These are phyloP conservation scores for Stenurella melanura DNA, from an alignment of 2,888 invertebrate genomes.

Conservation along the genomic window DNA sequence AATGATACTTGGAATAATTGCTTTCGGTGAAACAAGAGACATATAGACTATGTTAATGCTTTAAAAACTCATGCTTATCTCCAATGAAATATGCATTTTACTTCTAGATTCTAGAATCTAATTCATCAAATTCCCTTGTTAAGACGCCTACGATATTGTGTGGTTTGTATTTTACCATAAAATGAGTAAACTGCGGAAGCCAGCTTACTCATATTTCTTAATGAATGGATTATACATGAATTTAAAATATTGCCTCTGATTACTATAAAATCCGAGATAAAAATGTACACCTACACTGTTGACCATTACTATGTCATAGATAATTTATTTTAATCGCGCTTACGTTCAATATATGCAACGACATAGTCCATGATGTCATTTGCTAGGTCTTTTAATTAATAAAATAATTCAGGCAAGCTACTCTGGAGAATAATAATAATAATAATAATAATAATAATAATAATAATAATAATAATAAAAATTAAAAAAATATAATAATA, in stretches of 20 bases:
- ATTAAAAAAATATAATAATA: too few species aligned
- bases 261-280: not conserved
- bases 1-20: too few species aligned
- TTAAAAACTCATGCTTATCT: not conserved
- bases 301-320: not conserved
- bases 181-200: not conserved
- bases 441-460: too few species aligned
- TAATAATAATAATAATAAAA: too few species aligned
- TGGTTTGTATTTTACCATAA: not conserved
- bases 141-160: not conserved
- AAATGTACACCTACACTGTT: not conserved
- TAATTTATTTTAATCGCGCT: too few species aligned
- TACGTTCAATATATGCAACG: too few species aligned
- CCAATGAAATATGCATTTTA: not conserved
- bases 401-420: too few species aligned
- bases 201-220: not conserved
- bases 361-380: too few species aligned
- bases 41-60: too few species aligned
- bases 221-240: not conserved
- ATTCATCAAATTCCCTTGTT: not conserved
- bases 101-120: not conserved
- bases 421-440: too few species aligned
- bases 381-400: too few species aligned
- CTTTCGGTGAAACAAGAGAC: too few species aligned
- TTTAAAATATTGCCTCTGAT: not conserved